A percentile compares a stretch with the other conserved stretches of the same genome.
Conservation (phyloP, 2,113 vertebrate genomes). For the Brevimyrus niger region DNA sequence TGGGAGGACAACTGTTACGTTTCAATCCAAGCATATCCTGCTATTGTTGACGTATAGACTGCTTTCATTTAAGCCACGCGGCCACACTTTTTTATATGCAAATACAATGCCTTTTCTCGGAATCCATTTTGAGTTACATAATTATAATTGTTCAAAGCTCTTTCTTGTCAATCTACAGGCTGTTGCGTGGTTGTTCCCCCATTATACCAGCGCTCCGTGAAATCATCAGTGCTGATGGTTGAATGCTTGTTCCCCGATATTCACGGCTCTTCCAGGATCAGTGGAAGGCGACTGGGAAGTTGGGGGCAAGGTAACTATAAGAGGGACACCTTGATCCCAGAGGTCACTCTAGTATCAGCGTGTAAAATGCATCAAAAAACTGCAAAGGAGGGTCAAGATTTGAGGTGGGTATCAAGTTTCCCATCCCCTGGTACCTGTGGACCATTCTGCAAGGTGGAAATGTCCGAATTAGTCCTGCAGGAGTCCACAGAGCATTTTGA, state of each 20-base stretch:
- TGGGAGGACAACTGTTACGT: slow-evolving; percentile 18
- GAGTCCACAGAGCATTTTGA: slow-evolving; percentile 20
- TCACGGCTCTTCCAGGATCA: neutral
- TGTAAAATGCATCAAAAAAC: neutral
- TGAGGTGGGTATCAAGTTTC: neutral
- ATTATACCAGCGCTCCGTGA: neutral
- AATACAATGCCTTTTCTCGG: neutral
- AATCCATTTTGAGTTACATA: neutral
- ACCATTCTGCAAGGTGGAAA: neutral
- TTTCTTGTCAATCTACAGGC: neutral
- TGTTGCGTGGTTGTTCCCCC: neutral
- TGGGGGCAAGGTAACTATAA: neutral
- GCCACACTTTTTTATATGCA: neutral
- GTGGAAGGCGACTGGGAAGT: neutral
- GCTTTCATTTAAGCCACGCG: neutral
- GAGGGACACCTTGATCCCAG: neutral
- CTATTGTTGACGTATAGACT: neutral
- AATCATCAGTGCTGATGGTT: neutral
- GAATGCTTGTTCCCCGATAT: neutral
- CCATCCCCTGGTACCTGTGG: too few species aligned
- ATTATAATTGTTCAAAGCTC: neutral
- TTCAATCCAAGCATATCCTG: slow-evolving; percentile 7
- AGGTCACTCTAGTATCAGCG: neutral
- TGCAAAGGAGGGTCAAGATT: slow-evolving; percentile 1
- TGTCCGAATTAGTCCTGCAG: slow-evolving; percentile 25